Evolutionary conservation across 2,797 vertebrate species (phyloP).

Genomic region (Dendrocincla fuliginosa): DNA sequence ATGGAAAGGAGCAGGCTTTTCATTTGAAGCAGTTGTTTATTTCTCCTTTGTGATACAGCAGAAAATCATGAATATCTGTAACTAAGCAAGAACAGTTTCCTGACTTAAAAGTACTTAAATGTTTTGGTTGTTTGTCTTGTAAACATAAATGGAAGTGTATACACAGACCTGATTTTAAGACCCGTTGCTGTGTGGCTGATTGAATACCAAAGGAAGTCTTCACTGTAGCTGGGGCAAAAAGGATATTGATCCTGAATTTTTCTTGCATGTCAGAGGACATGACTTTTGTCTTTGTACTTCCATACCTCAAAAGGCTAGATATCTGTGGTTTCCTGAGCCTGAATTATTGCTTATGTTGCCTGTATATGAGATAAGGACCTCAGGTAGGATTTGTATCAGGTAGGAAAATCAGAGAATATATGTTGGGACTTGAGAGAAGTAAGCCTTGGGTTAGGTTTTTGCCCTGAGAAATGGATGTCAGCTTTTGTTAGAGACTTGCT

Average conservation of each 20-base stretch:
- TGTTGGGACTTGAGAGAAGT: neutral
- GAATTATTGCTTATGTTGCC: neutral
- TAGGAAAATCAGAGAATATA: neutral
- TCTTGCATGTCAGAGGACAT: neutral
- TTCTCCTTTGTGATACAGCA: neutral
- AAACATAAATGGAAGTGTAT: neutral
- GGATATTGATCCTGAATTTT: fast-evolving
- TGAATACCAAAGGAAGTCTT: neutral
- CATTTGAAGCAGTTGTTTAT: neutral
- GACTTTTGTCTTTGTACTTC: neutral
- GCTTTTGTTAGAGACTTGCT: neutral
- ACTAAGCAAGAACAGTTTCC: neutral
- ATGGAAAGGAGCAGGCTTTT: neutral
- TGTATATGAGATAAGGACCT: neutral
- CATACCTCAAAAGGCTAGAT: neutral
- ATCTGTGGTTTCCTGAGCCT: neutral
- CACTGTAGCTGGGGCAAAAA: neutral
- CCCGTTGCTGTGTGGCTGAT: neutral
- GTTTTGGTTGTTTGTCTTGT: neutral
- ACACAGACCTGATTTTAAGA: neutral
- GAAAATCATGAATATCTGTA: neutral
- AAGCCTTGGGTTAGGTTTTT: neutral
- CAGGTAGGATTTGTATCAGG: neutral
- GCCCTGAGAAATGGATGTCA: neutral
- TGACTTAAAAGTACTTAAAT: neutral